phyloP scores from a whole-genome alignment of 2,113 vertebrate genomes.

The Clarias macrocephalus region DNA sequence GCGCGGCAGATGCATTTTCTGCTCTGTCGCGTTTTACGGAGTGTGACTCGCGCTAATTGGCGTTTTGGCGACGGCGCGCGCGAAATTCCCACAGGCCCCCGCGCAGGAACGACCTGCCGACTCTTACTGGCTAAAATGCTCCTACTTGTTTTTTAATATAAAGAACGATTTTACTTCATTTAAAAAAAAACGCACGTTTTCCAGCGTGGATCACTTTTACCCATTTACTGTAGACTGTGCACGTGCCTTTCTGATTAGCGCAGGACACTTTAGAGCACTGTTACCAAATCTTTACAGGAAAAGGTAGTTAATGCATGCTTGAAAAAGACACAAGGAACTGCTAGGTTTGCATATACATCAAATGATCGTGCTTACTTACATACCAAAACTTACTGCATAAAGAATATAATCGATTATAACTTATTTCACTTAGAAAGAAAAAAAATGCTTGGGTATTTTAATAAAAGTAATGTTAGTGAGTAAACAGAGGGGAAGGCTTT shows the following conservation, averaged over 20 bases:
- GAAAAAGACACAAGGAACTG: not conserved
- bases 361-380: not conserved
- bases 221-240: not conserved
- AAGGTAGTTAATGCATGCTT: not conserved
- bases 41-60: constrained; percentile 28
- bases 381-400: not conserved
- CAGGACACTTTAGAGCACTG: not conserved
- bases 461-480: not conserved
- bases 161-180: too few relatives aligned
- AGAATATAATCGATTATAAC: not conserved
- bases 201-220: not conserved
- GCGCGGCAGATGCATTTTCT: not conserved
- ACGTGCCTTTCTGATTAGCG: not conserved
- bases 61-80: not conserved
- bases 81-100: not conserved
- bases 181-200: not conserved
- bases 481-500: not conserved
- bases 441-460: too few relatives aligned
- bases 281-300: not conserved
- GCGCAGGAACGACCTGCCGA: not conserved
- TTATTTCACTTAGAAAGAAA: not conserved
- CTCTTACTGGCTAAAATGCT: not conserved
- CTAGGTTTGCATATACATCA: not conserved
- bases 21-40: not conserved
- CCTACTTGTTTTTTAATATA: too few relatives aligned